Evolutionary conservation across 1,140 invertebrate genomes (phyloP).

Genomic region (Hermatobates lingyangjiaoensis): DNA sequence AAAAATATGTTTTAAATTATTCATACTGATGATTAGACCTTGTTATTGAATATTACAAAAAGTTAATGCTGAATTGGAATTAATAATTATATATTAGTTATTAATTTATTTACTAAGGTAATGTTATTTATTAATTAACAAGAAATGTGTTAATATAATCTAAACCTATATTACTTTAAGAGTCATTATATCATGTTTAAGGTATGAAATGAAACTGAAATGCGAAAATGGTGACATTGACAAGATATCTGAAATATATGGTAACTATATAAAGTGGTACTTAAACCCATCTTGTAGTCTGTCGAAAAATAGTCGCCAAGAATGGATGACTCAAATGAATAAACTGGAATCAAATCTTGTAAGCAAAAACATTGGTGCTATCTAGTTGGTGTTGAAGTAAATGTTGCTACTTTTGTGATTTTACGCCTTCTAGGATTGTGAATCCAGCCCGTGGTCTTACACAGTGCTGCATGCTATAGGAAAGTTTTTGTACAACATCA

Average conservation of each 20-base stretch:
- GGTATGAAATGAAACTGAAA: constrained; percentile 44
- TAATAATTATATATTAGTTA: too few species aligned
- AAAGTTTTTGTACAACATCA: constrained; percentile 70
- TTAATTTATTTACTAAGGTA: too few species aligned
- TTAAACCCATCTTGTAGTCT: constrained; percentile 21
- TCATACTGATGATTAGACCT: too few species aligned
- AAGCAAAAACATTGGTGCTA: constrained; percentile 16
- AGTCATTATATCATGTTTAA: constrained; percentile 17
- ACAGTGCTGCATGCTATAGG: constrained; percentile 38
- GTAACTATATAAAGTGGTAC: constrained; percentile 50
- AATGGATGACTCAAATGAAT: constrained; percentile 47
- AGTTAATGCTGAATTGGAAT: too few species aligned
- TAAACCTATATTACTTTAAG: not conserved
- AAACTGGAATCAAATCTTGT: constrained; percentile 36
- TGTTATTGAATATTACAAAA: too few species aligned
- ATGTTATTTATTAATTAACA: too few species aligned
- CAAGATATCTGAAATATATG: constrained; percentile 45
- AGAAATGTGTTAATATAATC: constrained; percentile 21
- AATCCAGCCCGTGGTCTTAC: constrained; percentile 41
- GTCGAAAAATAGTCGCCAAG: constrained; percentile 41
- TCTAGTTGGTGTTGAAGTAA: too few species aligned
- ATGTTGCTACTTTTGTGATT: too few species aligned
- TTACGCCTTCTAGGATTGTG: constrained; percentile 31
- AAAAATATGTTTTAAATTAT: too few species aligned
- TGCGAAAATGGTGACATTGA: constrained; percentile 39